Base-by-base conservation (phyloP, 2,888 invertebrate genomes). In the Aphidoletes aphidimyza region DNA sequence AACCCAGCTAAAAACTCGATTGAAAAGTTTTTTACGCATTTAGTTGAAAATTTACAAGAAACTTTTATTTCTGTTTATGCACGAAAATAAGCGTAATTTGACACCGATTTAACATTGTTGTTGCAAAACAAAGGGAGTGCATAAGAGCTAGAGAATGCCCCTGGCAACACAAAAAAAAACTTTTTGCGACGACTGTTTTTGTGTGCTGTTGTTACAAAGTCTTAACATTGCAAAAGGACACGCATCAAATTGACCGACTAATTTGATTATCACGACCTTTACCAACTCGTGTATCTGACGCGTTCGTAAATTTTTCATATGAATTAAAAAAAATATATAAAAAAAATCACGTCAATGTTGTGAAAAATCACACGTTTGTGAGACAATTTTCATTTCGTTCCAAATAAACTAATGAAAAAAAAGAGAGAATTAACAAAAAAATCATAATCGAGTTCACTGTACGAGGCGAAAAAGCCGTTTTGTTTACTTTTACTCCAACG, bases 181-280 rank as follows among this genome's bases (percentile, higher is more conserved):
- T 47, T 47, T 47, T n/a, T n/a, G n/a, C 47, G 19, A 5, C 54
- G n/a, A n/a, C n/a, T 69, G 1, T 34, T 69, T 26, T 59, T 30
- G 26, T 59, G 8, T 30, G 26, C 26, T 26, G 9, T 11, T 47
- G n/a, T n/a, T n/a, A n/a, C n/a, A n/a, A n/a, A n/a, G n/a, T n/a
- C n/a, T n/a, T n/a, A n/a, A n/a, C n/a, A n/a, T 3, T 54, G 22
- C 34, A 14, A 36, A 69, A 69, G 69, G 69, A 34, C 36, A 14
- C 69, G 34, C 34, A 34, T 69, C 19, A 69, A 69, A 69, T 69
- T 69, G 36, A 69, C 69, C 69, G 36, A 69, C 69, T 69, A 69
- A 69, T 69, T 69, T 69, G 69, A 69, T 69, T 69, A 69, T 69
- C 30, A 14, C 69, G 34, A 69, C 34, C 69, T 34, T 69, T 54